Conservation (phyloP, 2,113 vertebrate genomes). For the Rhizomys pruinosus region DNA sequence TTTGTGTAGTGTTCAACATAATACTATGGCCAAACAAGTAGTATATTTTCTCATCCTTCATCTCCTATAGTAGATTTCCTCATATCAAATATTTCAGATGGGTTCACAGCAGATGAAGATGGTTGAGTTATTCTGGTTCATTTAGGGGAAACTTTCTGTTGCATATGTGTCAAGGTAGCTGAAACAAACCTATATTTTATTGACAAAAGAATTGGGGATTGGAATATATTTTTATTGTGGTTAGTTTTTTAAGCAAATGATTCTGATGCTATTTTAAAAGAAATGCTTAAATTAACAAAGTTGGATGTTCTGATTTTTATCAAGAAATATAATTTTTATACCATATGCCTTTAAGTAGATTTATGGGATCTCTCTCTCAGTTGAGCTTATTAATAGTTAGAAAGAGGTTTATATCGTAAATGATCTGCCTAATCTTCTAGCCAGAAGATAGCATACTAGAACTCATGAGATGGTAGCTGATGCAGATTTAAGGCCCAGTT, state of each 20-base stretch:
- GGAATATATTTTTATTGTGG: background rate
- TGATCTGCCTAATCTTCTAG: background rate
- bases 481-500: background rate
- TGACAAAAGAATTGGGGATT: constrained; percentile 41
- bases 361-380: background rate
- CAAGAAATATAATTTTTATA: constrained; percentile 13
- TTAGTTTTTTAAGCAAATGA: background rate
- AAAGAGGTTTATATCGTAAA: background rate
- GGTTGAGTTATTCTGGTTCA: constrained; percentile 36
- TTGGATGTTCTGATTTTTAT: background rate
- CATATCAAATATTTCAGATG: constrained; percentile 29
- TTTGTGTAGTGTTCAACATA: constrained; percentile 40
- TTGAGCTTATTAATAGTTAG: background rate
- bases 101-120: background rate
- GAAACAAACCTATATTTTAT: background rate
- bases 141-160: constrained; percentile 39
- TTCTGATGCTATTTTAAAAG: background rate
- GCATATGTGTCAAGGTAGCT: background rate
- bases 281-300: constrained; percentile 15
- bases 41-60: background rate
- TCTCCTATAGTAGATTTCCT: background rate
- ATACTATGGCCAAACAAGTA: background rate
- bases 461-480: background rate
- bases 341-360: background rate
- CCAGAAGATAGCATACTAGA: background rate